Percentiles rank a stretch among this genome's conserved stretches.
Conservation (phyloP, 2,888 invertebrate species). For the Xylocampa areola region DNA sequence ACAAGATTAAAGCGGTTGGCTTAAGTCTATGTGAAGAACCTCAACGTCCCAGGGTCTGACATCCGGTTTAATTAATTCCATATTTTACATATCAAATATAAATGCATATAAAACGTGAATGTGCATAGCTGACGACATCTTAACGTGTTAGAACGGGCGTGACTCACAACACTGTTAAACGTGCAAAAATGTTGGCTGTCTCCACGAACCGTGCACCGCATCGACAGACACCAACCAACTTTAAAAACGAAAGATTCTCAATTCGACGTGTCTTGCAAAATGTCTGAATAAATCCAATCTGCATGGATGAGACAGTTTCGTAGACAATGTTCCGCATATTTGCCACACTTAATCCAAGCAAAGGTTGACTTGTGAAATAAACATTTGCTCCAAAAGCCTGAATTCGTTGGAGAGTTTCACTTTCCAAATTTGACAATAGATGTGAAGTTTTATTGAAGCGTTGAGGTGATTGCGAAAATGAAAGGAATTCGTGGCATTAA, state of each 20-base stretch:
- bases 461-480: slow-evolving; percentile 6
- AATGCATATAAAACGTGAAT: neutral
- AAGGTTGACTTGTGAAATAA: slow-evolving; percentile 52
- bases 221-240: slow-evolving; percentile 15
- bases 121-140: slow-evolving; percentile 44
- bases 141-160: slow-evolving; percentile 55
- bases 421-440: slow-evolving; percentile 62
- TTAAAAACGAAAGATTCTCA: slow-evolving; percentile 31
- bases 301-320: slow-evolving; percentile 30
- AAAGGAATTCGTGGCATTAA: slow-evolving; percentile 11
- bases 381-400: slow-evolving; percentile 47
- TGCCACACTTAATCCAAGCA: slow-evolving; percentile 33
- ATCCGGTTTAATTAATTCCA: too few species aligned
- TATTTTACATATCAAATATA: neutral
- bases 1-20: neutral
- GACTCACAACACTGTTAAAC: slow-evolving; percentile 60
- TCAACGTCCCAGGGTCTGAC: too few species aligned
- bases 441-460: slow-evolving; percentile 44
- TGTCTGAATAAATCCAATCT: slow-evolving; percentile 36
- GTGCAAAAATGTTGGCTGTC: slow-evolving; percentile 75
- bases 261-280: slow-evolving; percentile 40
- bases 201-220: slow-evolving; percentile 17
- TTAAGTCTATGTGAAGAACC: too few species aligned
- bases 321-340: slow-evolving; percentile 36
- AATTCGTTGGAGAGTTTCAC: slow-evolving; percentile 59